Conservation (phyloP, 1,140 invertebrate genomes). For the Nomia melanderi region DNA sequence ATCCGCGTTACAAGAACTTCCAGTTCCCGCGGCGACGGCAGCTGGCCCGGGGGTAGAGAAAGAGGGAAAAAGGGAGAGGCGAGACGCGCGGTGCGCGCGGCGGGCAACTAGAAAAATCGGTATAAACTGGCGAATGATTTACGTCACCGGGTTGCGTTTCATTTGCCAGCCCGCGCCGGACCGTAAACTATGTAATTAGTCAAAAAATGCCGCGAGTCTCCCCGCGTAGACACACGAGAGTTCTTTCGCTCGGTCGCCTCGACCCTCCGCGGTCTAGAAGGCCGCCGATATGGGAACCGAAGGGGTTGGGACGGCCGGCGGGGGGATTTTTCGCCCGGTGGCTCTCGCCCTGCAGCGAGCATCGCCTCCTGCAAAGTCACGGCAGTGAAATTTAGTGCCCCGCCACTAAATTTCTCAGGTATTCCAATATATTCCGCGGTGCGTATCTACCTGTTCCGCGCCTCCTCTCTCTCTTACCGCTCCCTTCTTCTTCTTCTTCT, state of each 20-base stretch:
- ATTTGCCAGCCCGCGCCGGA: constrained; percentile 10
- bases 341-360: constrained; percentile 62
- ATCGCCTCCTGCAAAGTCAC: constrained; percentile 73
- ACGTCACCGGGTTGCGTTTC: constrained; percentile 34
- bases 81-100: not conserved
- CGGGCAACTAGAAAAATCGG: constrained; percentile 25
- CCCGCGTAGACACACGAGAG: no score
- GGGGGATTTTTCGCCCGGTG: constrained; percentile 66
- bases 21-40: constrained; percentile 20
- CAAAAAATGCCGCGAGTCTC: constrained; percentile 30
- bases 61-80: not conserved
- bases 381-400: constrained; percentile 75
- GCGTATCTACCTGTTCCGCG: constrained; percentile 78
- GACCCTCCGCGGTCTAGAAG: not conserved
- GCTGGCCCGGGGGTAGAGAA: not conserved
- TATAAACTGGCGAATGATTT: constrained; percentile 39
- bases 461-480: constrained; percentile 39
- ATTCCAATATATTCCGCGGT: constrained; percentile 80
- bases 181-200: constrained; percentile 38
- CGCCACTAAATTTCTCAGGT: constrained; percentile 79
- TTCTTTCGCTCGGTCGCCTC: constrained; percentile 6
- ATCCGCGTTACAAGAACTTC: not conserved
- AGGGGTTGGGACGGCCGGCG: no score
- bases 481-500: constrained; percentile 4
- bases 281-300: not conserved